Conservation (phyloP, 2,888 invertebrate genomes). For the Anarsia innoxiella region DNA sequence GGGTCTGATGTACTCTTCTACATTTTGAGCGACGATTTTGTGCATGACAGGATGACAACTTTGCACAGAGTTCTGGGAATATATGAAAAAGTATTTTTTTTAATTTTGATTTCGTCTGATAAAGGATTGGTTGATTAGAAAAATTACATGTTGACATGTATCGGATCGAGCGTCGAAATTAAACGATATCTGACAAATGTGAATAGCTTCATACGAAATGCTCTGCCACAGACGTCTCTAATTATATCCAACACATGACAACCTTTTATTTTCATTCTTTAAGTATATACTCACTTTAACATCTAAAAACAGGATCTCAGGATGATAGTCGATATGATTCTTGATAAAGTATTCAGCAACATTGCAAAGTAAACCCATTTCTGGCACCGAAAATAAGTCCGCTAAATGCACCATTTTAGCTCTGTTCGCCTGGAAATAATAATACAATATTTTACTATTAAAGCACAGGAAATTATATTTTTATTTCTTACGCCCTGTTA, state of each 20-base stretch:
- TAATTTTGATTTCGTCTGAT: too few species aligned
- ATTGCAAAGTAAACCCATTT: constrained; percentile 94
- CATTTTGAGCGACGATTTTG: constrained; percentile 87
- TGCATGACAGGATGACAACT: constrained; percentile 94
- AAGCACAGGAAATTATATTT: too few species aligned
- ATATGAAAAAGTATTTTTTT: not conserved
- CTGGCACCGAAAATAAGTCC: constrained; percentile 97
- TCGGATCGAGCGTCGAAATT: too few species aligned
- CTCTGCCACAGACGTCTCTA: too few species aligned
- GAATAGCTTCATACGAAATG: too few species aligned
- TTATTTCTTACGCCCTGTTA: too few species aligned
- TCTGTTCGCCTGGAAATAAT: constrained; percentile 66
- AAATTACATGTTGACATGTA: too few species aligned
- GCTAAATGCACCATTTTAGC: constrained; percentile 95
- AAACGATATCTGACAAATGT: too few species aligned
- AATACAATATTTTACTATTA: too few species aligned
- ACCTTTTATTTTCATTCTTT: too few species aligned
- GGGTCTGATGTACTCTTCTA: constrained; percentile 85
- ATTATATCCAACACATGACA: too few species aligned
- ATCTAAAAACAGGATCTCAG: constrained; percentile 96
- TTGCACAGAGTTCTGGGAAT: constrained; percentile 88
- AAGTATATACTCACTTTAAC: constrained; percentile 92
- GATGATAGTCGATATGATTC: constrained; percentile 94
- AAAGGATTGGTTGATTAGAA: too few species aligned
- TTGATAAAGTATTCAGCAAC: constrained; percentile 94